These are phyloP conservation scores for Syrphus vitripennis DNA, from an alignment of 2,888 invertebrate species.

Conservation along the genomic window DNA sequence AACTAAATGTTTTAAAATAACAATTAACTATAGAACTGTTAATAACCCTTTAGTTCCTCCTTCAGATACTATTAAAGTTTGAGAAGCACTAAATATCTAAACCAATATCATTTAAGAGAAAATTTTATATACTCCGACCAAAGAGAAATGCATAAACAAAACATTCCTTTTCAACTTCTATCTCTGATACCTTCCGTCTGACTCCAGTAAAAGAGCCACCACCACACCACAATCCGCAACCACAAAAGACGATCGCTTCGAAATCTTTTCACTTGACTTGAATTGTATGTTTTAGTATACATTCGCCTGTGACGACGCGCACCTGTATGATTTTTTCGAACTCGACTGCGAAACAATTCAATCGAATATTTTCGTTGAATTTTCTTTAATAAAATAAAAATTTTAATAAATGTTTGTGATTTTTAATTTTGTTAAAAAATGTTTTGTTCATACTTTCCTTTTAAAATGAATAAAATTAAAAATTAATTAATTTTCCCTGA, in stretches of 20 bases:
- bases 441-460: neutral
- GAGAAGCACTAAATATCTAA: neutral
- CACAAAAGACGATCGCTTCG: slow-evolving; percentile 23
- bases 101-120: neutral
- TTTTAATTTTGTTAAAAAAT: neutral
- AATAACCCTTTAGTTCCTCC: neutral
- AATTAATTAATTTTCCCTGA: neutral
- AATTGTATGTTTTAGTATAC: slow-evolving; percentile 40
- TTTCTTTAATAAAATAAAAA: neutral
- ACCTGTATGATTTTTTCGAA: slow-evolving; percentile 59
- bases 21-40: neutral
- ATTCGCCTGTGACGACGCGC: slow-evolving; percentile 57
- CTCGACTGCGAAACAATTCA: slow-evolving; percentile 49
- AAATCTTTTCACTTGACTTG: slow-evolving; percentile 35
- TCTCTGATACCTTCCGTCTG: neutral
- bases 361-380: slow-evolving; percentile 22
- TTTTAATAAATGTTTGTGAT: neutral
- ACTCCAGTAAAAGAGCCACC: neutral
- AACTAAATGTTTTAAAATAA: neutral
- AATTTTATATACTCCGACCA: neutral
- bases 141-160: slow-evolving; percentile 56
- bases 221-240: slow-evolving; percentile 7
- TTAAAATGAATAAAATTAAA: neutral
- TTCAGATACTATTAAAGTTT: neutral
- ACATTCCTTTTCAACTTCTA: slow-evolving; percentile 13